Percentiles rank a stretch among this genome's conserved stretches.
Evolutionary conservation across 2,888 invertebrate genomes (phyloP).

Genomic region (Lissonota sp.): DNA sequence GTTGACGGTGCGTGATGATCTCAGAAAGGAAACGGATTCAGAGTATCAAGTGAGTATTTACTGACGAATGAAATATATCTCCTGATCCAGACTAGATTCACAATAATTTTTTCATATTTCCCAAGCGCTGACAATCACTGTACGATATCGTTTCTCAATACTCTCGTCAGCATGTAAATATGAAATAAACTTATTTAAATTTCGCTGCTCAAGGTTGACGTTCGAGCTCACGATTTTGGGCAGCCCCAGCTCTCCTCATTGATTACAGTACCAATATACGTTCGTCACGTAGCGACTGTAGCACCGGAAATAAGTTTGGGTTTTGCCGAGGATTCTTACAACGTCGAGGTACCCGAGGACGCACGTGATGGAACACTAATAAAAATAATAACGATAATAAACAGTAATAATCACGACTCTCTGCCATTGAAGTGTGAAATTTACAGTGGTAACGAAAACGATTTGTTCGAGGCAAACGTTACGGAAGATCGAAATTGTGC

Average conservation of each 20-base stretch:
- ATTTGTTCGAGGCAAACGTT: conserved; percentile 89
- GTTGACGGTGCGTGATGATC: conserved; percentile 91
- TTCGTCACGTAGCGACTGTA: conserved; percentile 91
- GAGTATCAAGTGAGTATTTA: conserved; percentile 89
- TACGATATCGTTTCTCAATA: not conserved
- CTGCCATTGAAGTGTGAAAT: conserved; percentile 92
- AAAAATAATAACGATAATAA: conserved; percentile 90
- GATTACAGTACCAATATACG: conserved; percentile 92
- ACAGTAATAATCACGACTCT: conserved; percentile 88
- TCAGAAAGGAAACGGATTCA: conserved; percentile 93
- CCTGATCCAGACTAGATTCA: not conserved
- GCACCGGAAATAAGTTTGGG: conserved; percentile 91
- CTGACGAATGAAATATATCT: conserved; percentile 4
- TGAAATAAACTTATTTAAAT: not conserved
- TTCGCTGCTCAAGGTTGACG: conserved; percentile 87
- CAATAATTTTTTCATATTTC: not conserved
- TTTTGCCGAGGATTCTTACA: conserved; percentile 94
- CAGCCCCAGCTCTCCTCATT: conserved; percentile 93
- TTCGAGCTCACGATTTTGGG: conserved; percentile 94
- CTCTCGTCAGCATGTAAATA: not conserved
- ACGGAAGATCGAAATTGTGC: conserved; percentile 94
- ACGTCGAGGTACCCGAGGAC: conserved; percentile 93
- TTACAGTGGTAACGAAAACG: conserved; percentile 90
- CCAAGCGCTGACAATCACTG: no score
- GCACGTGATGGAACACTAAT: conserved; percentile 88